A percentile compares a stretch with the other conserved stretches of the same genome.
Conservation (phyloP, 2,797 vertebrate species). For the Pelochelys cantorii region DNA sequence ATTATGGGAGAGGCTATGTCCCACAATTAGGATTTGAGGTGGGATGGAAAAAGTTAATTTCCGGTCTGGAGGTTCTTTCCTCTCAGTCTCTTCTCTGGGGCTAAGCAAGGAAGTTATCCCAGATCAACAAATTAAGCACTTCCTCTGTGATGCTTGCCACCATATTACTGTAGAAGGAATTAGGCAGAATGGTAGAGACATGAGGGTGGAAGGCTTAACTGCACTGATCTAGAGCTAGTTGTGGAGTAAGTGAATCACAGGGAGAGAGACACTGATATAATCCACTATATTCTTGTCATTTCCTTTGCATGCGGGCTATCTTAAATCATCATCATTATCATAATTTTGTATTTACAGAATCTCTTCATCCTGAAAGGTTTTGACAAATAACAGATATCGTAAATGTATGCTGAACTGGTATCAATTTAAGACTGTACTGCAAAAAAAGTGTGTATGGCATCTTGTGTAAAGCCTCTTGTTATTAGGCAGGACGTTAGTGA, state of each 20-base stretch:
- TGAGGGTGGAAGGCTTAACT: not conserved
- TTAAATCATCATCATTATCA: not conserved
- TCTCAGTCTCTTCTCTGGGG: not conserved
- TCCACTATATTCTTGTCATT: conserved; percentile 16
- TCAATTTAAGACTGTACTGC: not conserved
- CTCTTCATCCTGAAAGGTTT: not conserved
- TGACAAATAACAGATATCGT: conserved; percentile 30
- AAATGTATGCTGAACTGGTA: not conserved
- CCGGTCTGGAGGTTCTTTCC: not conserved
- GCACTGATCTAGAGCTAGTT: not conserved
- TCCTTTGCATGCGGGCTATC: not conserved
- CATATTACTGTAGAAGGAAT: not conserved
- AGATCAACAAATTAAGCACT: not conserved
- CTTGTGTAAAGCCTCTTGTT: not conserved
- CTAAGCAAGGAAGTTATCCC: not conserved
- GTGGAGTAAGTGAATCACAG: not conserved
- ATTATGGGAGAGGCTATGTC: not conserved
- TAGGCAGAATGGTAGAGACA: not conserved
- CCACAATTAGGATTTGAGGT: not conserved
- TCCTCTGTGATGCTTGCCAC: not conserved
- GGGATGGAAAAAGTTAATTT: not conserved
- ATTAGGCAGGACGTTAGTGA: not conserved
- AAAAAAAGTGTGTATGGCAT: not conserved
- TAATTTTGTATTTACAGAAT: not conserved
- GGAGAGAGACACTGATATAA: not conserved